These are phyloP conservation scores for Hucho hucho DNA, from an alignment of 2,113 vertebrate species.

Conservation along the genomic window DNA sequence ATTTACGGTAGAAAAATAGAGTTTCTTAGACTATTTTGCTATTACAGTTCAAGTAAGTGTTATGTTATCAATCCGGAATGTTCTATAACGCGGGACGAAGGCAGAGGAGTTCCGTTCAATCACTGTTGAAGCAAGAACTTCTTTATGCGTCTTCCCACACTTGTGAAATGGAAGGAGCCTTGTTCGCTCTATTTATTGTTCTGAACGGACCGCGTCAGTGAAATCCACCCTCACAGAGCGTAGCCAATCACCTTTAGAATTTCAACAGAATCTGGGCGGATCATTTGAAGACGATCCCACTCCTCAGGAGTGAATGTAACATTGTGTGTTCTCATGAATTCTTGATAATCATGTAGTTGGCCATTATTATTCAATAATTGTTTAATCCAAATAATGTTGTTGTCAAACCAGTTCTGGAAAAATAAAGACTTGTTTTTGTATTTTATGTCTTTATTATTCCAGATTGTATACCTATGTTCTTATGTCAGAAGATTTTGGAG, in stretches of 20 bases:
- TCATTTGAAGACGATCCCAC: background rate
- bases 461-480: too few species aligned
- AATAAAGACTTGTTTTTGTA: too few species aligned
- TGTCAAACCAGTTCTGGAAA: too few species aligned
- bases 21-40: background rate
- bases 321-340: too few species aligned
- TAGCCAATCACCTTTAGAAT: slow-evolving; percentile 19
- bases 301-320: too few species aligned
- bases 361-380: too few species aligned
- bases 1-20: too few species aligned
- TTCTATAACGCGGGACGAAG: background rate
- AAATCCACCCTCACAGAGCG: background rate
- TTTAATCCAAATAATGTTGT: too few species aligned
- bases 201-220: background rate
- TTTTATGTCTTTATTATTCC: too few species aligned
- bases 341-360: too few species aligned
- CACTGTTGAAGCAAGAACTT: slow-evolving; percentile 86
- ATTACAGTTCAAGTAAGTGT: slow-evolving; percentile 26
- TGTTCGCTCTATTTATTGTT: slow-evolving; percentile 41
- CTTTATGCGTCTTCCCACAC: background rate
- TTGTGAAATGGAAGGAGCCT: accelerated
- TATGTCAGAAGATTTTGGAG: too few species aligned
- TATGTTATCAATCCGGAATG: background rate
- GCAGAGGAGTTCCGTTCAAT: slow-evolving; percentile 78
- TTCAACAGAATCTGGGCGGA: background rate